These are phyloP conservation scores for Clarias fuscus DNA, from an alignment of 2,797 vertebrate genomes.

Conservation along the genomic window DNA sequence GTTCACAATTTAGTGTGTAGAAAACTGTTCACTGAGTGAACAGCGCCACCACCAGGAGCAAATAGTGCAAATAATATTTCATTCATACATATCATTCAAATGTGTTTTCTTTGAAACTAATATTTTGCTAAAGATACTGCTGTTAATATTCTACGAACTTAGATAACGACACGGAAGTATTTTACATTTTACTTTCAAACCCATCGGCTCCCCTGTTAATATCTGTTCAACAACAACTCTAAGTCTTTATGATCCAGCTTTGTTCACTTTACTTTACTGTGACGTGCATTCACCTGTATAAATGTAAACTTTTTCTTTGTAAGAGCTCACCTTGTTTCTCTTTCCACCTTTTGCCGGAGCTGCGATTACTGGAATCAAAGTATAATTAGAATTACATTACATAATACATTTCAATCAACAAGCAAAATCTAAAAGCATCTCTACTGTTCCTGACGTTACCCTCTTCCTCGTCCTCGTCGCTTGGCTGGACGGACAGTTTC, in stretches of 20 bases:
- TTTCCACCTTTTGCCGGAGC: constrained; percentile 67
- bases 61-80: no score
- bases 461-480: constrained; percentile 79
- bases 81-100: no score
- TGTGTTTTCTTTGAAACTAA: no score
- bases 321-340: constrained; percentile 73
- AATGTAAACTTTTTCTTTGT: not conserved
- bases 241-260: not conserved
- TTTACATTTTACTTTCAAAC: no score
- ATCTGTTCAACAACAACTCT: not conserved
- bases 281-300: not conserved
- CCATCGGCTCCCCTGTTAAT: not conserved
- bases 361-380: constrained; percentile 64
- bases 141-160: no score
- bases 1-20: no score
- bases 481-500: constrained; percentile 81
- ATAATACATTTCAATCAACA: no score
- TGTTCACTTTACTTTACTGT: not conserved
- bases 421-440: not conserved
- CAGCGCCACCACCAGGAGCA: no score
- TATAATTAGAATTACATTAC: not conserved
- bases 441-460: constrained; percentile 42
- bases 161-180: no score
- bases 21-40: no score
- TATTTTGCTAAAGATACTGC: no score